These are phyloP conservation scores for Leptinotarsa texana DNA, from an alignment of 1,140 invertebrate genomes.

Conservation along the genomic window DNA sequence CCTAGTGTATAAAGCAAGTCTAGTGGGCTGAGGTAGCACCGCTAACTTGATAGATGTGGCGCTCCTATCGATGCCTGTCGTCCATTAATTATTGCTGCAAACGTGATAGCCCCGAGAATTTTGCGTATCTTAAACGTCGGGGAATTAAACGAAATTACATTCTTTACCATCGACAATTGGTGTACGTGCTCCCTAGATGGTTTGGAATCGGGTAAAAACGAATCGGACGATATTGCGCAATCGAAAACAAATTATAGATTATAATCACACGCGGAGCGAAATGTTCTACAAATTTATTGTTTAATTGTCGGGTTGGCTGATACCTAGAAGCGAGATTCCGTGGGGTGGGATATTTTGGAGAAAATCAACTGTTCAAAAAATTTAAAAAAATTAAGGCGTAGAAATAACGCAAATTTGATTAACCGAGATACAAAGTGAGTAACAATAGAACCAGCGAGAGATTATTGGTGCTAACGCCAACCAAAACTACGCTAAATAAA, in stretches of 20 bases:
- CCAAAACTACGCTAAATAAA: too few species aligned
- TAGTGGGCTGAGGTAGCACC: conserved; percentile 15
- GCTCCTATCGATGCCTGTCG: conserved; percentile 15
- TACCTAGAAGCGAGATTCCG: too few species aligned
- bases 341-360: too few species aligned
- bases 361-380: too few species aligned
- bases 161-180: conserved; percentile 18
- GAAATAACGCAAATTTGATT: too few species aligned
- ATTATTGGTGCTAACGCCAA: too few species aligned
- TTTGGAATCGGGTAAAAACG: background rate
- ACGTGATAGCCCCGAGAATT: conserved; percentile 13
- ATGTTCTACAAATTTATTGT: background rate
- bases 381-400: too few species aligned
- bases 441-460: too few species aligned
- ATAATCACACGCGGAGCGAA: background rate
- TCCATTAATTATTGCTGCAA: conserved; percentile 17
- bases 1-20: background rate
- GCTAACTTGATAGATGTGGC: conserved; percentile 20
- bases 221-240: background rate
- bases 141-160: conserved; percentile 16
- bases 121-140: conserved; percentile 18
- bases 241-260: conserved; percentile 9
- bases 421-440: too few species aligned
- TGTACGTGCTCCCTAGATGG: conserved; percentile 12
- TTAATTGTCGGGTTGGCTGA: too few species aligned